Evolutionary conservation across 2,113 vertebrate species (phyloP).

Genomic region (Seriola aureovittata): DNA sequence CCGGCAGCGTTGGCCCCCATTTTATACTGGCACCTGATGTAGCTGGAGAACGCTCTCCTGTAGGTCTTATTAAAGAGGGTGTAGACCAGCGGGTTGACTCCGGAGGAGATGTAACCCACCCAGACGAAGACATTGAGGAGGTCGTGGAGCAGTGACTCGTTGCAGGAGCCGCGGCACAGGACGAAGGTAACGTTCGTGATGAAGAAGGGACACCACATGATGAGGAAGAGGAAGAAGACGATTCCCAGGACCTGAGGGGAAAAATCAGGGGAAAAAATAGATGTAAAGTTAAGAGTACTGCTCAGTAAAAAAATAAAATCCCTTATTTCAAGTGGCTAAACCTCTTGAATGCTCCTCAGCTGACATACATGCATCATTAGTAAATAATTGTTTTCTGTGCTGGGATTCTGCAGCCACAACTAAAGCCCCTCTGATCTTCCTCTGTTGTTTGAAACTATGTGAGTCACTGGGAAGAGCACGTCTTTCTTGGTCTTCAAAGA

Average conservation of each 20-base stretch:
- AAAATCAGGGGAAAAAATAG: too few relatives aligned
- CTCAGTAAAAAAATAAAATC: too few relatives aligned
- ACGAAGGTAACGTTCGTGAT: constrained; percentile 97
- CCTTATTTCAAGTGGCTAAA: too few relatives aligned
- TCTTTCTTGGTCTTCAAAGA: too few relatives aligned
- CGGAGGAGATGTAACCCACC: constrained; percentile 98
- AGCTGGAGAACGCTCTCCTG: constrained; percentile 95
- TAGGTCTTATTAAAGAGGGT: constrained; percentile 98
- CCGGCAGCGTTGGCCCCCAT: constrained; percentile 57
- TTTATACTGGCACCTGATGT: constrained; percentile 92
- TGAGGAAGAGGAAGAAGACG: constrained; percentile 97
- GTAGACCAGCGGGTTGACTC: constrained; percentile 97
- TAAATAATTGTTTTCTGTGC: too few relatives aligned
- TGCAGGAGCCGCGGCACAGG: constrained; percentile 90
- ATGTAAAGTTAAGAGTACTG: too few relatives aligned
- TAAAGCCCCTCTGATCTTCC: too few relatives aligned
- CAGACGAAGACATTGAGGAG: constrained; percentile 97
- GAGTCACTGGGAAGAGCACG: too few relatives aligned
- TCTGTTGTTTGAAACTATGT: too few relatives aligned
- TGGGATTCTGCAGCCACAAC: too few relatives aligned
- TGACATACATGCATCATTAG: too few relatives aligned
- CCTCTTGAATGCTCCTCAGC: too few relatives aligned
- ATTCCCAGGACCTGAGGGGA: constrained; percentile 90
- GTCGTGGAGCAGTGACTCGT: constrained; percentile 89
- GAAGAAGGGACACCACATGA: constrained; percentile 99